A percentile compares a stretch with the other conserved stretches of the same genome.
phyloP scores from a whole-genome alignment of 2,888 invertebrate genomes.

The Phymatocera aterrima region DNA sequence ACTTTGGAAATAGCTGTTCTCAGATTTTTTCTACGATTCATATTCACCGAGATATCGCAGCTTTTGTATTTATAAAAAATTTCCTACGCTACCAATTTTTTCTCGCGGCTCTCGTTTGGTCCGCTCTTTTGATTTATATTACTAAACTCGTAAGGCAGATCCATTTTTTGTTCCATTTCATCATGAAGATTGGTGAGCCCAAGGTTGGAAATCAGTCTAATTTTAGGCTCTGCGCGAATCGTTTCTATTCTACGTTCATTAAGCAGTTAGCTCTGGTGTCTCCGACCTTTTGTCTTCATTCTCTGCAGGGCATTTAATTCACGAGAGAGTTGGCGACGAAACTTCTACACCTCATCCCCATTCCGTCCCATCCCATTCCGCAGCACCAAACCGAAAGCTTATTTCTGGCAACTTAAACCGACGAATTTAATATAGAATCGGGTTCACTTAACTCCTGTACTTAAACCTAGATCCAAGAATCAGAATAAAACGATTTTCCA shows the following conservation, averaged over 20 bases:
- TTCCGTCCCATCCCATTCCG: too few relatives aligned
- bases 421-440: constrained; percentile 47
- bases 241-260: constrained; percentile 4
- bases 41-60: too few relatives aligned
- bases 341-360: background rate
- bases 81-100: too few relatives aligned
- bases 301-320: background rate
- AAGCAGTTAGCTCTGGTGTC: background rate
- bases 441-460: constrained; percentile 41
- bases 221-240: constrained; percentile 7
- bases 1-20: too few relatives aligned
- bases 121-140: too few relatives aligned
- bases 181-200: too few relatives aligned
- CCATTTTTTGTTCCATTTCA: too few relatives aligned
- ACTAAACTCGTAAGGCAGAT: too few relatives aligned
- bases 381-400: constrained; percentile 10
- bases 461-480: background rate
- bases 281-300: constrained; percentile 7
- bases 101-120: too few relatives aligned
- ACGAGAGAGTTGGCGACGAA: background rate
- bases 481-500: background rate
- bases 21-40: too few relatives aligned
- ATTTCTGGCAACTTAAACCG: constrained; percentile 32
- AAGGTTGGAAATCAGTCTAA: constrained; percentile 27
- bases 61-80: too few relatives aligned